These are phyloP conservation scores for Scomber japonicus DNA, from an alignment of 2,113 vertebrate genomes.

Conservation along the genomic window DNA sequence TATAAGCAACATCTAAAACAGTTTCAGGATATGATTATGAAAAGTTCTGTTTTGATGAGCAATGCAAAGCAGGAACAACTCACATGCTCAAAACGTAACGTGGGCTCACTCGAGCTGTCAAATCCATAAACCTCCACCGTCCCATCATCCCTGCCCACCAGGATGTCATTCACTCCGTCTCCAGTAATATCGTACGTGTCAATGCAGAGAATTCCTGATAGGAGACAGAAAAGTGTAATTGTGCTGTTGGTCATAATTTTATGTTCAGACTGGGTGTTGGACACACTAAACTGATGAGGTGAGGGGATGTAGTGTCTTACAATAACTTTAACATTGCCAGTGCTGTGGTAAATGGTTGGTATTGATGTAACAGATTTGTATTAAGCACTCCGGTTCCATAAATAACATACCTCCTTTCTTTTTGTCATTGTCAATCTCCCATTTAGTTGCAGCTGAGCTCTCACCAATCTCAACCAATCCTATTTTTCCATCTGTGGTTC, in stretches of 20 bases:
- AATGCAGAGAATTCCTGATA: constrained; percentile 92
- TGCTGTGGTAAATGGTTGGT: background rate
- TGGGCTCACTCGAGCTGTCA: constrained; percentile 87
- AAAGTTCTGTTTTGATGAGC: background rate
- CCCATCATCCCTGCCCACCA: constrained; percentile 96
- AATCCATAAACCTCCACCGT: constrained; percentile 91
- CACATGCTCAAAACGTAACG: constrained; percentile 91
- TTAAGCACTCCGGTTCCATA: no score
- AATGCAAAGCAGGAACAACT: constrained; percentile 41
- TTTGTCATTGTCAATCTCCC: constrained; percentile 93
- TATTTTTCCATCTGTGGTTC: constrained; percentile 95
- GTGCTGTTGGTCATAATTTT: no score
- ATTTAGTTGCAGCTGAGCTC: constrained; percentile 86
- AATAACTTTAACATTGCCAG: no score
- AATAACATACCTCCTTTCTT: constrained; percentile 92
- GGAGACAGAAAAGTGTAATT: background rate
- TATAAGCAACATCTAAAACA: no score
- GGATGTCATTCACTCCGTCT: constrained; percentile 94
- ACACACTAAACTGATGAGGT: no score
- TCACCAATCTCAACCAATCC: constrained; percentile 89
- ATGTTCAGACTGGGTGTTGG: no score
- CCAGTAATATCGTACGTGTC: constrained; percentile 95
- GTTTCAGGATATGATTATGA: constrained; percentile 61
- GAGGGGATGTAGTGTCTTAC: no score
- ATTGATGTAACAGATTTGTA: background rate